A percentile compares a stretch with the other conserved stretches of the same genome.
phyloP scores from a whole-genome alignment of 2,797 vertebrate genomes.

The Scyliorhinus canicula region DNA sequence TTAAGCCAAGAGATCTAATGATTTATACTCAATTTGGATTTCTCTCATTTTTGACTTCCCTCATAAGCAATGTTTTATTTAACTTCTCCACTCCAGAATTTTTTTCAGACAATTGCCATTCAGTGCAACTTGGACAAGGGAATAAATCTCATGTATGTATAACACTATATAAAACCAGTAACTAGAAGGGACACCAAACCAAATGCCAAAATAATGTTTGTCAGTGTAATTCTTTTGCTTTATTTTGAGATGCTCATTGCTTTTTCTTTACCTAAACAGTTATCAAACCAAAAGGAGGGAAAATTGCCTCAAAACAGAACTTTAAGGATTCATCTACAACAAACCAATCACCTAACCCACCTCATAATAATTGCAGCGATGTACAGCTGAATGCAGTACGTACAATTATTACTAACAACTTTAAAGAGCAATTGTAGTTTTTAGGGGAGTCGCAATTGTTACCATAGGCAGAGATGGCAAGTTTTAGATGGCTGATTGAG shows the following conservation, averaged over 20 bases:
- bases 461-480: neutral
- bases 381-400: neutral
- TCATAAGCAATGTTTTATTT: neutral
- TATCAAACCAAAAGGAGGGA: neutral
- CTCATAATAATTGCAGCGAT: neutral
- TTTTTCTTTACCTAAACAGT: slow-evolving; percentile 6
- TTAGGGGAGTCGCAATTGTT: neutral
- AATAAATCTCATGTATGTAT: neutral
- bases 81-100: neutral
- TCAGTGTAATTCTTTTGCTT: neutral
- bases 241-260: neutral
- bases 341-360: neutral
- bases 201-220: neutral
- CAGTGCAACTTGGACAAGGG: neutral
- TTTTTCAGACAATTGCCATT: neutral
- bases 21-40: neutral
- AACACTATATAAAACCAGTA: neutral
- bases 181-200: neutral
- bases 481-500: neutral
- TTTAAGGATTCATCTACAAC: neutral
- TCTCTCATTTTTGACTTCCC: neutral
- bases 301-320: neutral
- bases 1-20: neutral
- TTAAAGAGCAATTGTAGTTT: neutral
- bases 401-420: neutral